Evolutionary conservation across 2,797 vertebrate genomes (phyloP).

Genomic region (Peromyscus melanophrys): DNA sequence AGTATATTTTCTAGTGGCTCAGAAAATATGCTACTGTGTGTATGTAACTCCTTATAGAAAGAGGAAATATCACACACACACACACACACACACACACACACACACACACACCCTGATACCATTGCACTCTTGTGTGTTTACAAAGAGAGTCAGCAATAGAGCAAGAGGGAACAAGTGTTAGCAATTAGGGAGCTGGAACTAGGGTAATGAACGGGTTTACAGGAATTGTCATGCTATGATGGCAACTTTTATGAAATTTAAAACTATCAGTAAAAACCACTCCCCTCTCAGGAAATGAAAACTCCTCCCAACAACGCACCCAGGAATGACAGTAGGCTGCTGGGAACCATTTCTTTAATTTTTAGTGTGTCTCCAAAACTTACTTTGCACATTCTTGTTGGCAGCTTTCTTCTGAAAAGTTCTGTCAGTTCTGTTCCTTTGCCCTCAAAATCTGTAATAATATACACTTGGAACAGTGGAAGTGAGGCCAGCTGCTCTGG

Average conservation of each 20-base stretch:
- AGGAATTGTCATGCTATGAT: neutral
- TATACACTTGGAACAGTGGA: neutral
- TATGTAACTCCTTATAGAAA: neutral
- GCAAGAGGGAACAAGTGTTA: neutral
- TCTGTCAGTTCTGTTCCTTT: slow-evolving; percentile 22
- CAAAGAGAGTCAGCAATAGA: neutral
- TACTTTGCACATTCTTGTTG: neutral
- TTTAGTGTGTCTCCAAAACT: slow-evolving; percentile 5
- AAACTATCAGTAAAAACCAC: slow-evolving; percentile 16
- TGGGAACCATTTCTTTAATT: neutral
- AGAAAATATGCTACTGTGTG: slow-evolving; percentile 34
- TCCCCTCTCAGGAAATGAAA: neutral
- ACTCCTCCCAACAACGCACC: neutral
- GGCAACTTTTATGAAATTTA: neutral
- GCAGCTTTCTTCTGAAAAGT: slow-evolving; percentile 48
- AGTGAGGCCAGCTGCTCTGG: neutral
- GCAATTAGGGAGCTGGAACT: neutral
- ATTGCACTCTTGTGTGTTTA: neutral
- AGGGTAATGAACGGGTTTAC: neutral
- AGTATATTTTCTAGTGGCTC: neutral
- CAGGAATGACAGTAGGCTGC: neutral
- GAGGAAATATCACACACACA: neutral
- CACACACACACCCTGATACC: neutral
- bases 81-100: neutral
- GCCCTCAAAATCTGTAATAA: slow-evolving; percentile 13